Percentiles rank a stretch among this genome's conserved stretches.
Evolutionary conservation across 2,113 vertebrate genomes (phyloP).

Genomic region (Gopherus flavomarginatus): DNA sequence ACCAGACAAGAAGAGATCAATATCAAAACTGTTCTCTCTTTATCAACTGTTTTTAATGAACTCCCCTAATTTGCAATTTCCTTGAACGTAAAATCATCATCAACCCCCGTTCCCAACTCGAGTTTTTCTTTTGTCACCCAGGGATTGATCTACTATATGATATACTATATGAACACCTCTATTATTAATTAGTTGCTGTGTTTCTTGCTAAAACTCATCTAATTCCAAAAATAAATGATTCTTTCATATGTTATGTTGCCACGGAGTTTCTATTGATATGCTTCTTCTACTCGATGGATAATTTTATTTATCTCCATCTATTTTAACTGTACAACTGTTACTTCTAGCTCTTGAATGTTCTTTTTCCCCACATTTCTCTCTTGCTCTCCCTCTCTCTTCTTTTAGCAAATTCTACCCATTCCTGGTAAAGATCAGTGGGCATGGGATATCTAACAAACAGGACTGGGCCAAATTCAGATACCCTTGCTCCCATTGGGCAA

Average conservation of each 20-base stretch:
- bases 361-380: background rate
- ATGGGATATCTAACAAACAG: constrained; percentile 47
- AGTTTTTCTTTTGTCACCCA: background rate
- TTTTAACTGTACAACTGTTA: constrained; percentile 74
- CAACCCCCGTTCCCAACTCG: background rate
- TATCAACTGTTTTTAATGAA: background rate
- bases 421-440: constrained; percentile 17
- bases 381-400: constrained; percentile 15
- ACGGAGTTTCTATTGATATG: constrained; percentile 70
- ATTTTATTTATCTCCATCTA: constrained; percentile 60
- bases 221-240: constrained; percentile 56
- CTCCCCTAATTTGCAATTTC: background rate
- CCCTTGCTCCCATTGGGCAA: constrained; percentile 59
- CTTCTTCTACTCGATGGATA: constrained; percentile 68
- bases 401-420: constrained; percentile 26
- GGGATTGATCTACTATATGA: background rate
- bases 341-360: constrained; percentile 45
- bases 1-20: background rate
- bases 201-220: constrained; percentile 54
- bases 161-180: constrained; percentile 20
- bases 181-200: constrained; percentile 38
- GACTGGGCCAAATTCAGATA: constrained; percentile 50
- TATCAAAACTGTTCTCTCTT: background rate
- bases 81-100: background rate
- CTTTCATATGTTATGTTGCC: constrained; percentile 70